Evolutionary conservation across 2,888 invertebrate species (phyloP), one percentile per base, ranked within the genome.

Genomic region (Suillia variegata): DNA sequence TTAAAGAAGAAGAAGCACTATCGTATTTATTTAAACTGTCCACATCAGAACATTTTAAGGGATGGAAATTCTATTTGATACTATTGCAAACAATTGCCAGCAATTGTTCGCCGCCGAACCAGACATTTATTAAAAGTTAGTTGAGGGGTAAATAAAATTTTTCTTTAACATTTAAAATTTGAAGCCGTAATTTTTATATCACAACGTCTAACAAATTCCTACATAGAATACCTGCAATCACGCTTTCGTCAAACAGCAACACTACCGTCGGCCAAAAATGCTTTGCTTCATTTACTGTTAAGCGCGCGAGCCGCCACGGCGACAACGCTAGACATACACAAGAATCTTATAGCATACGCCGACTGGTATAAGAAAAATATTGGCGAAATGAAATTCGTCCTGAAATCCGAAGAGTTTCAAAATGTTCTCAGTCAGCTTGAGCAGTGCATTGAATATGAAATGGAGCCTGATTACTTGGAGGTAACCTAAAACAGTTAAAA

Each of bases 311-410:
- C 73, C 21, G 67, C 76, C 1, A 67, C 68, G 1, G 80, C 80
- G 1, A 69, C 65, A 0, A 75, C 79, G 1, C 64, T 73, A 64
- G 68, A 71, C 65, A 63, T 78, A 52, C 54, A 67, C 13, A 62
- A 62, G 22, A 78, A 78, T 67, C 60, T 78, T 47, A 70, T 74
- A n/a, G 69, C 71, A 20, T 80, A 80, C 62, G 74, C 77, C 3
- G 70, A 73, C 21, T 81, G 81, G 81, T 81, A 80, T 52, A 81
- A 80, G 34, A 72, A 71, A 17, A 68, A 79, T 34, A 75, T 81
- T 33, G 76, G 76, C 1, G 80, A 81, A 66, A 80, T 81, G 79
- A 78, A 78, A 20, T 76, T 75, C 56, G 54, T 65, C 2, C 59
- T 80, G 1, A 69, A 67, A 12, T 21, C 62, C 1, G 73, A 72